Percentiles rank a stretch among this genome's conserved stretches.
Evolutionary conservation across 2,797 vertebrate species (phyloP).

Genomic region (Smutsia temminckii): DNA sequence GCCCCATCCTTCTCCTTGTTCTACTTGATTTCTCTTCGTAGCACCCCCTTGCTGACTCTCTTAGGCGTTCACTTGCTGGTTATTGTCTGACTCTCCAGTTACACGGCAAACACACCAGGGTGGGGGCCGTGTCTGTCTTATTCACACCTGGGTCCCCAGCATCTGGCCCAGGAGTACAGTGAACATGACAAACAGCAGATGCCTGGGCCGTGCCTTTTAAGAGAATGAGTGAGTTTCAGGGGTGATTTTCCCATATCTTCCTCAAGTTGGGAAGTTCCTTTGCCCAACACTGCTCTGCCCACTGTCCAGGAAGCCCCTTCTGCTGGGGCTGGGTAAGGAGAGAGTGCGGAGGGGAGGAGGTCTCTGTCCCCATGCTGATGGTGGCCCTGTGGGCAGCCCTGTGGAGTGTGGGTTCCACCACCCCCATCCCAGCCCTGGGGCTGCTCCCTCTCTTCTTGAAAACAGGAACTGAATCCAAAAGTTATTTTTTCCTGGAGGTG

Average conservation of each 20-base stretch:
- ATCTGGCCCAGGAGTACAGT: no score
- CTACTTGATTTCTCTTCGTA: neutral
- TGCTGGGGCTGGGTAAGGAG: fast-evolving
- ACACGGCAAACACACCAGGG: neutral
- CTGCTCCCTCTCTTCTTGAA: neutral
- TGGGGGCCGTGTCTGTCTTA: neutral
- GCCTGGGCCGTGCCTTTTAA: neutral
- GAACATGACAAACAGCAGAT: fast-evolving
- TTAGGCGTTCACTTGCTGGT: neutral
- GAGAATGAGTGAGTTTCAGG: neutral
- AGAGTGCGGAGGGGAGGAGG: no score
- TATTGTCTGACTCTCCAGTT: neutral
- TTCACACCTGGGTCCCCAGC: neutral
- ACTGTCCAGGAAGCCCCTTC: neutral
- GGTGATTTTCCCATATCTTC: neutral
- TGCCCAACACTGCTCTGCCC: fast-evolving
- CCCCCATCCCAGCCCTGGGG: neutral
- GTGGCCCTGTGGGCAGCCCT: neutral
- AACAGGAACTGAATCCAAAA: conserved; percentile 50
- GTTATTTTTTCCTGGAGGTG: neutral
- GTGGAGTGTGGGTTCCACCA: neutral
- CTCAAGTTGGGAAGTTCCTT: neutral
- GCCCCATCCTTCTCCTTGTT: fast-evolving
- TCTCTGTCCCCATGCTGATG: fast-evolving
- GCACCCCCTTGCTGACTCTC: neutral